Percentiles rank a stretch among this genome's conserved stretches.
These are phyloP conservation scores for Nemotelus pantherinus DNA, from an alignment of 2,888 invertebrate species.

Conservation along the genomic window DNA sequence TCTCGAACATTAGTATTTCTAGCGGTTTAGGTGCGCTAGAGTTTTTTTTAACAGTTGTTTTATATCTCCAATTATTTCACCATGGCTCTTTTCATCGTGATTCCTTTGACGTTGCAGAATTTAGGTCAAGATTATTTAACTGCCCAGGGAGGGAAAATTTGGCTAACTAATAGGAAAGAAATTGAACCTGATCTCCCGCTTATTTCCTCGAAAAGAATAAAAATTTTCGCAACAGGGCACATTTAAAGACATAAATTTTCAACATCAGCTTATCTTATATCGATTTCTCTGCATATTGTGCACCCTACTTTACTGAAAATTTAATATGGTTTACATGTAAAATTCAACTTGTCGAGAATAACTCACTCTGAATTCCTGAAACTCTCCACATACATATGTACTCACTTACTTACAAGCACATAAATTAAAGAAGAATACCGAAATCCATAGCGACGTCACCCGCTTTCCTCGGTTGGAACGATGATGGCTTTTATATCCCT, in stretches of 20 bases:
- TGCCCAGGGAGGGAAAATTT: too few relatives aligned
- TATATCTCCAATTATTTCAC: too few relatives aligned
- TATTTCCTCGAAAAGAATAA: neutral
- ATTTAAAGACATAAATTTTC: neutral
- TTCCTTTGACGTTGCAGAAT: too few relatives aligned
- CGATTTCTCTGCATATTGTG: constrained; percentile 13
- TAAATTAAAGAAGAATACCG: constrained; percentile 38
- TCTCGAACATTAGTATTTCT: too few relatives aligned
- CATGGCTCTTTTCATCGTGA: too few relatives aligned
- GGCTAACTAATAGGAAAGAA: too few relatives aligned
- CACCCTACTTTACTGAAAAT: constrained; percentile 20
- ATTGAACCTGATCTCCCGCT: too few relatives aligned
- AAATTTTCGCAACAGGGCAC: neutral
- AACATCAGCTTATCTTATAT: constrained; percentile 6
- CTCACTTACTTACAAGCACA: constrained; percentile 29
- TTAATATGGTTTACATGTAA: constrained; percentile 17
- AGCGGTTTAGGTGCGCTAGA: too few relatives aligned
- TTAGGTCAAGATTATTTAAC: too few relatives aligned
- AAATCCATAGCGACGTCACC: constrained; percentile 38
- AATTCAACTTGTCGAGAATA: constrained; percentile 2
- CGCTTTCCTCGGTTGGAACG: neutral
- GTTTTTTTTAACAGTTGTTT: too few relatives aligned
- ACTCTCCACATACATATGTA: constrained; percentile 1
- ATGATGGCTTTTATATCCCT: neutral
- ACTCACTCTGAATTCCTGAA: constrained; percentile 32